Percentiles rank a stretch among this genome's conserved stretches.
These are phyloP conservation scores for Drosophila truncata DNA, from an alignment of 1,140 invertebrate species.

Conservation along the genomic window DNA sequence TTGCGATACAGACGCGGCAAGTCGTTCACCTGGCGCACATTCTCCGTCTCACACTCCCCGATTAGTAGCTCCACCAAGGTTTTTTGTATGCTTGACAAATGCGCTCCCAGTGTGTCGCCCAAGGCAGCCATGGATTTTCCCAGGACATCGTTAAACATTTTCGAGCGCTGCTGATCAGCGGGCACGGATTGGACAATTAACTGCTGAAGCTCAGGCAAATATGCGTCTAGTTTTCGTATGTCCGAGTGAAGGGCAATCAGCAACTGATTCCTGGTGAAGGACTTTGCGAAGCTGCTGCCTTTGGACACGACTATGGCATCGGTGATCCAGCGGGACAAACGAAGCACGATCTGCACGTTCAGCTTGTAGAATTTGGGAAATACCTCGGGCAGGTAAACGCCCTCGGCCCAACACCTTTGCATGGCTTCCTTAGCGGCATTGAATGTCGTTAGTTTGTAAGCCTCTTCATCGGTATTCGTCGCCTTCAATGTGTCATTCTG, in stretches of 20 bases:
- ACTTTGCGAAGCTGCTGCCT: slow-evolving; percentile 27
- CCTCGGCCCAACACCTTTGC: slow-evolving; percentile 90
- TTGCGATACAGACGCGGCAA: slow-evolving; percentile 96
- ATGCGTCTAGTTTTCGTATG: slow-evolving; percentile 59
- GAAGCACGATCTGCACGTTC: slow-evolving; percentile 91
- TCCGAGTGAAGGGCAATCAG: slow-evolving; percentile 71
- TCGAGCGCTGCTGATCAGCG: slow-evolving; percentile 38
- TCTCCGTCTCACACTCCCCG: slow-evolving; percentile 72
- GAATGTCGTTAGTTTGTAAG: slow-evolving; percentile 65
- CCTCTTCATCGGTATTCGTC: neutral
- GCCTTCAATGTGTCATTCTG: slow-evolving; percentile 41
- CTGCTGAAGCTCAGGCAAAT: slow-evolving; percentile 57
- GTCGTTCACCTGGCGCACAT: slow-evolving; percentile 90
- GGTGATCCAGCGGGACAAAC: slow-evolving; percentile 90
- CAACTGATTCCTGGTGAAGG: slow-evolving; percentile 53
- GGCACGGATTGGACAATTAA: slow-evolving; percentile 46
- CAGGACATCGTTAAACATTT: slow-evolving; percentile 58
- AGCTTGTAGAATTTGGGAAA: slow-evolving; percentile 95
- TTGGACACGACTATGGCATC: slow-evolving; percentile 65
- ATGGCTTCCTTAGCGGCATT: slow-evolving; percentile 83
- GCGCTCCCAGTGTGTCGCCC: slow-evolving; percentile 35
- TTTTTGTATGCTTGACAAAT: slow-evolving; percentile 58
- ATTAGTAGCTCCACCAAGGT: slow-evolving; percentile 68
- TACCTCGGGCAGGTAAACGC: slow-evolving; percentile 90
- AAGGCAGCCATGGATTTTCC: slow-evolving; percentile 63